Conservation (phyloP, 2,888 invertebrate species). For the Ferdinandea cuprea region DNA sequence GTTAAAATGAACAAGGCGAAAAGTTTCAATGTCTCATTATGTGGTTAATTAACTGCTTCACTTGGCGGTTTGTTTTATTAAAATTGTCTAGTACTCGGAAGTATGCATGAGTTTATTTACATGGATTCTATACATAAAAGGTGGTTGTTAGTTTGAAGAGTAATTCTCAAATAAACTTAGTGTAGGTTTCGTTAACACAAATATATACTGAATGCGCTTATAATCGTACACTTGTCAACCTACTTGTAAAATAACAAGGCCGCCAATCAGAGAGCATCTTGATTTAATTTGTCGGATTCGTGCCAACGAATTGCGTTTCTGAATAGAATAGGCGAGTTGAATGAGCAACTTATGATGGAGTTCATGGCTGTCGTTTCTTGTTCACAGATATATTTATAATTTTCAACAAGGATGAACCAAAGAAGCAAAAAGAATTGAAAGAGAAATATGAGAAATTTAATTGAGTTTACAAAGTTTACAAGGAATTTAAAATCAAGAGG, state of each 20-base stretch:
- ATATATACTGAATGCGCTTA: not conserved
- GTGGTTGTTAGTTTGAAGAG: no score
- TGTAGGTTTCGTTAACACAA: no score
- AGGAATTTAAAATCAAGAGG: not conserved
- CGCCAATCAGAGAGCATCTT: slow-evolving; percentile 42
- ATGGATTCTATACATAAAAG: no score
- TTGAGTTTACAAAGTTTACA: slow-evolving; percentile 36
- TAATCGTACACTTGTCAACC: not conserved
- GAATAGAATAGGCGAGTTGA: not conserved
- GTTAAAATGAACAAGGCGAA: slow-evolving; percentile 33
- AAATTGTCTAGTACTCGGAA: not conserved
- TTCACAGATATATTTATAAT: slow-evolving; percentile 17
- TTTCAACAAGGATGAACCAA: slow-evolving; percentile 28
- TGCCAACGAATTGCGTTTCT: slow-evolving; percentile 7
- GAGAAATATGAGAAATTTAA: slow-evolving; percentile 31
- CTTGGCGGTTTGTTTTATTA: slow-evolving; percentile 6
- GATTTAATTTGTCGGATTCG: slow-evolving; percentile 56
- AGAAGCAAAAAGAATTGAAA: slow-evolving; percentile 12
- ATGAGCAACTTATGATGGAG: slow-evolving; percentile 10
- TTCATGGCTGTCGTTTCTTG: not conserved
- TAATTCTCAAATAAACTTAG: no score
- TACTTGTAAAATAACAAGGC: slow-evolving; percentile 30
- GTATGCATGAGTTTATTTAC: not conserved
- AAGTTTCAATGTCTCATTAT: slow-evolving; percentile 50
- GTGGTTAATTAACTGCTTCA: slow-evolving; percentile 60